Base-by-base conservation (phyloP, 2,888 invertebrate genomes). In the Calliopum simillimum region DNA sequence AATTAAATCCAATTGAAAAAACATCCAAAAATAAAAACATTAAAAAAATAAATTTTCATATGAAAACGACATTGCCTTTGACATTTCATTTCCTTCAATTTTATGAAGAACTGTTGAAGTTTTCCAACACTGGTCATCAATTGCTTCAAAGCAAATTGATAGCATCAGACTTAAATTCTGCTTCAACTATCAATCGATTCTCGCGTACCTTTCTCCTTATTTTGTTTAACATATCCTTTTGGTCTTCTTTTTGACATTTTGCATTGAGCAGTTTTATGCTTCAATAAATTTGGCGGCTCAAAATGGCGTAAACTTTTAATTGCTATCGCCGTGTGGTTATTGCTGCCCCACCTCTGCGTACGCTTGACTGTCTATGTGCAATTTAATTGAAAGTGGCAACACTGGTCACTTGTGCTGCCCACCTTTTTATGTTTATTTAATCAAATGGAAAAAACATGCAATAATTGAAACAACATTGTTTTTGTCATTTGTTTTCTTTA, bases 391-490 rank as follows among this genome's bases (percentile, higher is more conserved):
- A 67, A 16, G 49, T 67, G 67, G 67, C 66, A 44, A 47, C 72
- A 49, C 56, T 56, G 51, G 46, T 62, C 43, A 47, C 53, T 25
- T 33, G 56, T 13, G 3, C 16, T 14, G 53, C 58, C 72, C 69
- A 63, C 62, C 74, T 69, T 75, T 74, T 78, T 77, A 81, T 82
- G 82, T 82, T 82, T 82, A 79, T 82, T 82, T 80, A 81, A 82
- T 82, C 82, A 82, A 82, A 80, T 79, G 82, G 79, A 82, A 82
- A 82, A 82, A 41, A 63, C 58, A 49, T 43, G 12, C 12, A 66
- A 56, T 66, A 59, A 67, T 67, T 67, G 49, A 67, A 67, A 67
- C 58, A 67, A 67, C 59, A 41, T 44, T 23, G 58, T 14, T 67
- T n/a, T 67, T 16, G 25, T 33, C 1, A 47, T 58, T 46, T 21